Percentiles rank a stretch among this genome's conserved stretches.
These are phyloP conservation scores for Zaprionus ornatus DNA, from an alignment of 1,140 invertebrate species.

Conservation along the genomic window DNA sequence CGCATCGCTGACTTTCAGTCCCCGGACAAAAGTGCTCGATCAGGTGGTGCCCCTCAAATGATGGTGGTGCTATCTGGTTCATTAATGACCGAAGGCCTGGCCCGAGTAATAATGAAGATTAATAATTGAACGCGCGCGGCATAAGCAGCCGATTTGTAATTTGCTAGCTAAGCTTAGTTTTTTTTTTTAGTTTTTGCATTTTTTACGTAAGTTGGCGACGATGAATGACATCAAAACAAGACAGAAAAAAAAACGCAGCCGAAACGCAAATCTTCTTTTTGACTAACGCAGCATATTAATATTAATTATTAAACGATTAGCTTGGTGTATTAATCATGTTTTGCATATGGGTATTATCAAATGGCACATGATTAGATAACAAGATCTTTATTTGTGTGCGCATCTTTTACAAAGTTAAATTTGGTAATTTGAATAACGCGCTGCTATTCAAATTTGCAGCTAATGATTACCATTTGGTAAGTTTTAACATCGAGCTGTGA, in stretches of 20 bases:
- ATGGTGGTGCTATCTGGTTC: slow-evolving; percentile 66
- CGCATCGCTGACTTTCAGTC: slow-evolving; percentile 45
- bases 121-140: slow-evolving; percentile 60
- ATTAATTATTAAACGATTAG: slow-evolving; percentile 45
- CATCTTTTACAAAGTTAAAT: not conserved
- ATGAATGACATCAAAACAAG: slow-evolving; percentile 19
- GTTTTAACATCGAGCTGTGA: too few relatives aligned
- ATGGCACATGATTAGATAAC: slow-evolving; percentile 6
- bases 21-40: slow-evolving; percentile 53
- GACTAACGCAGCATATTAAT: slow-evolving; percentile 30
- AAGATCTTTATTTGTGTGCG: not conserved
- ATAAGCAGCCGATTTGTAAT: slow-evolving; percentile 62
- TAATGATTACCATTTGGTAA: not conserved
- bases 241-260: not conserved
- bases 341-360: slow-evolving; percentile 3
- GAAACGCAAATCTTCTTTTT: slow-evolving; percentile 43
- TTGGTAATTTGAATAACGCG: slow-evolving; percentile 7
- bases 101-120: slow-evolving; percentile 51
- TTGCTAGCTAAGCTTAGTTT: slow-evolving; percentile 54
- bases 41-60: slow-evolving; percentile 48
- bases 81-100: slow-evolving; percentile 53
- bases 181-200: slow-evolving; percentile 25
- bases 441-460: not conserved
- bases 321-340: slow-evolving; percentile 20
- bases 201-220: slow-evolving; percentile 61